Base-by-base conservation (phyloP, 1,140 invertebrate species). In the Tetragnatha versicolor region DNA sequence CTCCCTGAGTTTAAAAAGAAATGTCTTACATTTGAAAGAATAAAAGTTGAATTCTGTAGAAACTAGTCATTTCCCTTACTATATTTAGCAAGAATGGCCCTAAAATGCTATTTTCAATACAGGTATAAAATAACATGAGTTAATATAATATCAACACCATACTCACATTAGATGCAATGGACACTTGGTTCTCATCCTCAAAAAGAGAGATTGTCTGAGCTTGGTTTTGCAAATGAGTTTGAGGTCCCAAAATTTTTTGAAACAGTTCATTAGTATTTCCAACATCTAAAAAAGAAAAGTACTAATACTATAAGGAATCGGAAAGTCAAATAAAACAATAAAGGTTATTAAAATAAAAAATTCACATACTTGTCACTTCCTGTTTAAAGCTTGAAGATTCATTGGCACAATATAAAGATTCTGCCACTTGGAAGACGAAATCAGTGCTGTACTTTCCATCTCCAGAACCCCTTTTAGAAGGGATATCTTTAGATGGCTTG, bases 181-280 rank as follows among this genome's bases (percentile, higher is more conserved):
- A n/a, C n/a, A n/a, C n/a, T n/a, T n/a, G n/a, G n/a, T n/a, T n/a
- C n/a, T n/a, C n/a, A n/a, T n/a, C n/a, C n/a, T n/a, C n/a, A n/a
- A n/a, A n/a, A n/a, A n/a, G n/a, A n/a, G n/a, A n/a, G n/a, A n/a
- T n/a, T n/a, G n/a, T n/a, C 31, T 12, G 51, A 3, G 9, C 20
- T 45, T 6, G 55, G 20, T 6, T 5, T 6, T 35, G 4, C 58
- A 61, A n/a, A 20, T 49, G 7, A 2, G 12, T 12, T 49, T 55
- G 17, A 17, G 7, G 22, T 17, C 47, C 66, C 27, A 70, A 37
- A 39, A 70, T 35, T 70, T 37, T 51, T 27, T 51, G 33, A 53
- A 25, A 37, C n/a, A 70, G 10, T 6, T 53, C 10, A 55, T 33
- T 55, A 55, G 66, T 70, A 37, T 70, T 49, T 14, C 66, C 66